Evolutionary conservation across 2,888 invertebrate species (phyloP).

Genomic region (Drosophila infuscata): DNA sequence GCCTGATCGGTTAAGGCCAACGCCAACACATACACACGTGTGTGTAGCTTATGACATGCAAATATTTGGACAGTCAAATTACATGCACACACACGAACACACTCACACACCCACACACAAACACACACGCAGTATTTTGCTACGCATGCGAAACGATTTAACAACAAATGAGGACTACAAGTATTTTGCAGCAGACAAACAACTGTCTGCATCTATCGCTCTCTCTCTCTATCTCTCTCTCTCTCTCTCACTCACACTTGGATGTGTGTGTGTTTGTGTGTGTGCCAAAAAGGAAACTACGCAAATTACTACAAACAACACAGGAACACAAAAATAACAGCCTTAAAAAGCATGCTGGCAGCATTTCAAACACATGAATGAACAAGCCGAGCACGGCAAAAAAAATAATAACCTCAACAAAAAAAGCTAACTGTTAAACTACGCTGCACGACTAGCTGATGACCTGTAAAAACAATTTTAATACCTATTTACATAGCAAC

Average conservation of each 20-base stretch:
- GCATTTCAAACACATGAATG: constrained; percentile 72
- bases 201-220: constrained; percentile 31
- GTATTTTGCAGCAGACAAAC: constrained; percentile 60
- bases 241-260: neutral
- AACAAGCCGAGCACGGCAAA: constrained; percentile 36
- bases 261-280: constrained; percentile 25
- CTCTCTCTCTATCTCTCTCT: neutral
- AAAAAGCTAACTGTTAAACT: neutral
- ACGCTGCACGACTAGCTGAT: constrained; percentile 26
- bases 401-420: constrained; percentile 2
- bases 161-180: constrained; percentile 64
- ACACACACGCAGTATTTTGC: constrained; percentile 21
- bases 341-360: constrained; percentile 30
- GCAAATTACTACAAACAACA: constrained; percentile 68
- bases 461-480: neutral
- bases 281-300: constrained; percentile 70
- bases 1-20: constrained; percentile 6
- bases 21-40: constrained; percentile 9
- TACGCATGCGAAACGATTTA: constrained; percentile 41
- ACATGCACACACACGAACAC: constrained; percentile 17
- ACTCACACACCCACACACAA: neutral
- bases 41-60: constrained; percentile 65
- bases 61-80: constrained; percentile 63
- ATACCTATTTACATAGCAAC: neutral
- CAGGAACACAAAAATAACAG: constrained; percentile 35